These are phyloP conservation scores for Morinoia aosen DNA, from an alignment of 2,888 invertebrate genomes.

Conservation along the genomic window DNA sequence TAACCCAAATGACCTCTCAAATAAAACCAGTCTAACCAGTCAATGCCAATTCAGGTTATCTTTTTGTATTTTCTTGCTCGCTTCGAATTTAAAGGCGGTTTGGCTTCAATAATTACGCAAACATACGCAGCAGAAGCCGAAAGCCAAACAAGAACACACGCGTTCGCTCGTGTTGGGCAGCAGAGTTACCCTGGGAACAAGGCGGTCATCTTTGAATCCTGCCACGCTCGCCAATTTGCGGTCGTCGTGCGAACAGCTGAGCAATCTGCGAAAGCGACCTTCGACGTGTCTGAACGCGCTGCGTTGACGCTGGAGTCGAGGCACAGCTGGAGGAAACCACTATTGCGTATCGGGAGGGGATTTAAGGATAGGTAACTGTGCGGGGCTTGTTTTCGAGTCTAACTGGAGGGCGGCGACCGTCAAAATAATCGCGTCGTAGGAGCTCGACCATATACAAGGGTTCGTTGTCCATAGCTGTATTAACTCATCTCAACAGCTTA, in stretches of 20 bases:
- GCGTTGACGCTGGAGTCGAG: neutral
- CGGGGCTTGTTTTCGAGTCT: neutral
- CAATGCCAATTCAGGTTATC: too few species aligned
- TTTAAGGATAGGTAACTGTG: neutral
- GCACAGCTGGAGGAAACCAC: neutral
- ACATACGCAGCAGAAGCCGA: neutral
- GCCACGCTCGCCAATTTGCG: neutral
- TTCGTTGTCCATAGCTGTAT: neutral
- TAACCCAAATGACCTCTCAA: too few species aligned
- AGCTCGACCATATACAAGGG: neutral
- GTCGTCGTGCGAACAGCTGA: constrained; percentile 16
- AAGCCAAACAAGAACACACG: neutral
- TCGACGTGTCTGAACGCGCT: neutral
- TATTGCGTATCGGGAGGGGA: neutral
- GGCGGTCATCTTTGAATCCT: neutral
- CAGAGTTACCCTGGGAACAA: constrained; percentile 7
- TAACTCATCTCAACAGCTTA: neutral
- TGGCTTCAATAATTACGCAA: neutral
- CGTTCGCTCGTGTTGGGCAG: neutral
- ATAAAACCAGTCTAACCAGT: too few species aligned
- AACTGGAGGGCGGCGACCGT: neutral
- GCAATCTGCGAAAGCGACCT: neutral
- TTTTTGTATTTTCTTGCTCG: neutral
- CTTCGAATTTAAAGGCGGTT: neutral
- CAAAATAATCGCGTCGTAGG: neutral